phyloP scores from a whole-genome alignment of 1,140 invertebrate genomes.

The Streblospio benedicti region DNA sequence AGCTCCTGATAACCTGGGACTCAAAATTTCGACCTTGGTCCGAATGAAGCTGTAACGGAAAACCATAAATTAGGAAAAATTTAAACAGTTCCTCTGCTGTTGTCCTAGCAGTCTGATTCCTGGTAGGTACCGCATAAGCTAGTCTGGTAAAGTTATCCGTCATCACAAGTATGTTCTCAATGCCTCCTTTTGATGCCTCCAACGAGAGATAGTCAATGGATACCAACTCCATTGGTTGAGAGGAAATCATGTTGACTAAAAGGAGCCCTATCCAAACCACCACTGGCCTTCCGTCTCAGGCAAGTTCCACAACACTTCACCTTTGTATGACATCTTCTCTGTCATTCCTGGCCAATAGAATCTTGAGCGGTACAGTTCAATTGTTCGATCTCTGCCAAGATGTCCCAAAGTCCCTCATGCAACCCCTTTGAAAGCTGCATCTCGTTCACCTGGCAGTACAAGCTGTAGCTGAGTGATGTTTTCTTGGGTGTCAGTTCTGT shows the following conservation, averaged over 20 bases:
- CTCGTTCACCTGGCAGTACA: too few species aligned
- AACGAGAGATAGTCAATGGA: conserved; percentile 1
- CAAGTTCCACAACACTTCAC: not conserved
- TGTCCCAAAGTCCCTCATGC: too few species aligned
- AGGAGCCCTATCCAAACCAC: not conserved
- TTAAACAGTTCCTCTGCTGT: conserved; percentile 38
- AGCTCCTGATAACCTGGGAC: conserved; percentile 20
- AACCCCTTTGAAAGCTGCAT: too few species aligned
- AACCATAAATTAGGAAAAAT: conserved; percentile 37
- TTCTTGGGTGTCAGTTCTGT: too few species aligned
- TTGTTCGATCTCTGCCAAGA: not conserved
- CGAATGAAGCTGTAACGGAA: conserved; percentile 37
- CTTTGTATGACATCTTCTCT: not conserved
- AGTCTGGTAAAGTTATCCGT: conserved; percentile 45
- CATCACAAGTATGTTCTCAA: conserved; percentile 32
- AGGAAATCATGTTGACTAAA: not conserved
- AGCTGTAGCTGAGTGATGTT: too few species aligned
- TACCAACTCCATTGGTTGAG: not conserved
- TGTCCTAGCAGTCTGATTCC: conserved; percentile 40
- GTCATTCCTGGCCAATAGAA: conserved; percentile 3
- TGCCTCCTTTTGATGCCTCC: conserved; percentile 2
- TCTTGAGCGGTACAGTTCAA: not conserved
- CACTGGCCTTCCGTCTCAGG: not conserved
- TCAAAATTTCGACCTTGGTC: conserved; percentile 37
- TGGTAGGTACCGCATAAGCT: conserved; percentile 37